A percentile compares a stretch with the other conserved stretches of the same genome.
Conservation (phyloP, 1,140 invertebrate species). For the Mya arenaria region DNA sequence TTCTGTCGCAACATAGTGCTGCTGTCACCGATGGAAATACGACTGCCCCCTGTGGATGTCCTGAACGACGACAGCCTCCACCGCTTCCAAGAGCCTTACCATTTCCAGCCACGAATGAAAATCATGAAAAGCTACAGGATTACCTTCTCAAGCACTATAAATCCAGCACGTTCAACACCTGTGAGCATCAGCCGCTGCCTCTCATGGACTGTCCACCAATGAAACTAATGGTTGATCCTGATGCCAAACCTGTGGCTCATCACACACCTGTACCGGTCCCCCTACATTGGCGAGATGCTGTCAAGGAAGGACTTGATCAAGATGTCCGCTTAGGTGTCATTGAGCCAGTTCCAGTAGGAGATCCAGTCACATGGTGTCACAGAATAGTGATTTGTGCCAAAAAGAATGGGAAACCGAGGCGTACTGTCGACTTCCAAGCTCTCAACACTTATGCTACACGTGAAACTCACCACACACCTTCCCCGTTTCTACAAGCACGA, state of each 20-base stretch:
- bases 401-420: conserved; percentile 57
- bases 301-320: conserved; percentile 54
- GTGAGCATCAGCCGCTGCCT: conserved; percentile 61
- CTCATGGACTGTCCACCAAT: conserved; percentile 55
- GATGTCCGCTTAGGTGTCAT: conserved; percentile 62
- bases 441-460: conserved; percentile 46
- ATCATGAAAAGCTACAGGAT: conserved; percentile 30
- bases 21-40: background rate
- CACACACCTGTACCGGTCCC: conserved; percentile 51
- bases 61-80: conserved; percentile 38
- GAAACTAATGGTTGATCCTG: conserved; percentile 39
- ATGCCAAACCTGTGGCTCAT: conserved; percentile 24
- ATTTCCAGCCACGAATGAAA: conserved; percentile 43
- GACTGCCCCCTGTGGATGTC: conserved; percentile 32
- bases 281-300: conserved; percentile 57
- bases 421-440: conserved; percentile 59
- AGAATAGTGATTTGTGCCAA: conserved; percentile 47
- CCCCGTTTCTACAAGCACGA: conserved; percentile 51
- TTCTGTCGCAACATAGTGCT: background rate
- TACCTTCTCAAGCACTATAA: conserved; percentile 53
- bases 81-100: conserved; percentile 37
- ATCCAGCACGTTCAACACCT: conserved; percentile 62
- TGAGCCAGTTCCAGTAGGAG: conserved; percentile 57
- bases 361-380: conserved; percentile 61
- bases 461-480: conserved; percentile 58